These are phyloP conservation scores for Acanthococcus lagerstroemiae DNA, from an alignment of 2,888 invertebrate species.

Conservation along the genomic window DNA sequence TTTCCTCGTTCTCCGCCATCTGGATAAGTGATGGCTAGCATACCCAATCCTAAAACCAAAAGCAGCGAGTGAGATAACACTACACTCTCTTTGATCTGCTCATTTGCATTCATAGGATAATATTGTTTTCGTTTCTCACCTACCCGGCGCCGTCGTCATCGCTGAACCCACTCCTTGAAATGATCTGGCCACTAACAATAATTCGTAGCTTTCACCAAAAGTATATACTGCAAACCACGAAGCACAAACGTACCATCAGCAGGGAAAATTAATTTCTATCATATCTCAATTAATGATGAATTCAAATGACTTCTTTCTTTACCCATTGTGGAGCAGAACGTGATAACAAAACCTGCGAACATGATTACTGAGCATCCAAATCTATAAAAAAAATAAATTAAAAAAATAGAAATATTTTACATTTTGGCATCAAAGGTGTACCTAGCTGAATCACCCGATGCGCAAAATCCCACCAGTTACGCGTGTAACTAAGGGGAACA, in stretches of 20 bases:
- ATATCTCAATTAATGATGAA: background rate
- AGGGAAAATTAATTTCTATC: background rate
- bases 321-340: constrained; percentile 97
- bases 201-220: constrained; percentile 86
- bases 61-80: background rate
- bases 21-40: constrained; percentile 94
- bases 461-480: too few species aligned
- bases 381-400: constrained; percentile 47
- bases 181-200: constrained; percentile 88
- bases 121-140: background rate
- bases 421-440: too few species aligned
- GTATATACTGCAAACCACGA: constrained; percentile 69
- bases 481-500: too few species aligned
- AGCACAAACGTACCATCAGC: background rate
- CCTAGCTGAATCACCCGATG: too few species aligned
- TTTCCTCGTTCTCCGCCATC: constrained; percentile 97
- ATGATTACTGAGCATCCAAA: constrained; percentile 99
- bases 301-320: constrained; percentile 40
- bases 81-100: background rate
- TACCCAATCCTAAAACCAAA: constrained; percentile 73
- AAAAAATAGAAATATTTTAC: background rate
- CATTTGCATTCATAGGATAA: background rate
- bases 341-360: constrained; percentile 96
- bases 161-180: constrained; percentile 97
- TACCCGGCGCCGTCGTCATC: constrained; percentile 93